Evolutionary conservation across 2,888 invertebrate species (phyloP).

Genomic region (Candidula unifasciata): DNA sequence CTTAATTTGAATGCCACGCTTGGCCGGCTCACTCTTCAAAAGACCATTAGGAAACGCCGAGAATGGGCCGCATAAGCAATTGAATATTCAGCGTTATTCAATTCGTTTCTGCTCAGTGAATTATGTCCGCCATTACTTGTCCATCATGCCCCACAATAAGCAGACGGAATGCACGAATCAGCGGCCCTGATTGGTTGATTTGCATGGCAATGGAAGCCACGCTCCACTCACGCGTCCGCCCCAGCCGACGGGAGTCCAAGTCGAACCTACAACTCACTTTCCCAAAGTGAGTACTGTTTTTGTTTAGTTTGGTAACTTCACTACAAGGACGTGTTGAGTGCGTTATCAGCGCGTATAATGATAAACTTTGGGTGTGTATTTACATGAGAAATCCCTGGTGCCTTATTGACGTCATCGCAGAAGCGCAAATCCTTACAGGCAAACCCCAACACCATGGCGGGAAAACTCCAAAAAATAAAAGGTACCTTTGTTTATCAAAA

Average conservation of each 20-base stretch:
- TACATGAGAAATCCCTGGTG: slow-evolving; percentile 17
- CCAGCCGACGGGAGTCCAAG: slow-evolving; percentile 11
- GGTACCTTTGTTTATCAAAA: slow-evolving; percentile 8
- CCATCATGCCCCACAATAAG: slow-evolving; percentile 41
- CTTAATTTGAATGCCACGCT: slow-evolving; percentile 48
- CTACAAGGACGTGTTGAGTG: not conserved
- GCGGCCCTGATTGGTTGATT: slow-evolving; percentile 46
- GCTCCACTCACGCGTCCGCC: slow-evolving; percentile 25
- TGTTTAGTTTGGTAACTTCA: not conserved
- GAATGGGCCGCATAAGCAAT: slow-evolving; percentile 52
- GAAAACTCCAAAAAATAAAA: not conserved
- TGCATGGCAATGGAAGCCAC: slow-evolving; percentile 44
- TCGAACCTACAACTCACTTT: slow-evolving; percentile 12
- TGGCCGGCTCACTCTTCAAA: slow-evolving; percentile 51
- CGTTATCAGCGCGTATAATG: not conserved
- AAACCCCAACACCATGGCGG: not conserved
- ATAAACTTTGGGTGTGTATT: not conserved
- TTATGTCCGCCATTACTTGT: slow-evolving; percentile 42
- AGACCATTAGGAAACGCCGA: slow-evolving; percentile 50
- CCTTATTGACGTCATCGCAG: not conserved
- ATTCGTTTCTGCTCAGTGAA: slow-evolving; percentile 51
- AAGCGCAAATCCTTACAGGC: not conserved
- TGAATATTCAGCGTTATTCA: slow-evolving; percentile 56
- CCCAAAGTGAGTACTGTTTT: slow-evolving; percentile 20
- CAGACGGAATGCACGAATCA: slow-evolving; percentile 38